Conservation (phyloP, 2,797 vertebrate genomes). For the Sebastes miniatus region DNA sequence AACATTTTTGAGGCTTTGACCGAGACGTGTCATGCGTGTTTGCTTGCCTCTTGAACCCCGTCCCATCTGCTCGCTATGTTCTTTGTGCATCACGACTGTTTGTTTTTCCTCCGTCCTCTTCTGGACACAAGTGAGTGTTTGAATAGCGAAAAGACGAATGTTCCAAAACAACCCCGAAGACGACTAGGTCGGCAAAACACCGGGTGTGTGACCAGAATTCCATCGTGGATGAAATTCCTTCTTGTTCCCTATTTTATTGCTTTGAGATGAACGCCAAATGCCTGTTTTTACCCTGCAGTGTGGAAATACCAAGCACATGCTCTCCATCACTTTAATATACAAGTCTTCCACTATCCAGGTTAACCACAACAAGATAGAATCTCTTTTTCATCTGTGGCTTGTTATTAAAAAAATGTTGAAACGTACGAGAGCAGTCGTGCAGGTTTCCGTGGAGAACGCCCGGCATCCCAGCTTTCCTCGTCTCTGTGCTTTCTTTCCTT, state of each 20-base stretch:
- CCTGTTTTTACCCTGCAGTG: slow-evolving; percentile 41
- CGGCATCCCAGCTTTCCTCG: neutral
- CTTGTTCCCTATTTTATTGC: slow-evolving; percentile 34
- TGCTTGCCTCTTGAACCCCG: neutral
- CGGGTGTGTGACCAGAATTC: slow-evolving; percentile 22
- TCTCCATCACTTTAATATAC: slow-evolving; percentile 16
- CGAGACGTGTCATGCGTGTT: slow-evolving; percentile 8
- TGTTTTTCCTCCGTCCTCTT: slow-evolving; percentile 38
- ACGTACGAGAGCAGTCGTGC: neutral
- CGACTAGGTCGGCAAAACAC: neutral
- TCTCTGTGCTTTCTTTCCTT: neutral
- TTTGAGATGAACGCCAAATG: slow-evolving; percentile 31
- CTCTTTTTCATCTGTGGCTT: slow-evolving; percentile 30
- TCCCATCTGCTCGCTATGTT: slow-evolving; percentile 16
- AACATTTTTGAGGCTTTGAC: neutral
- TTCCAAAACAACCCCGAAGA: slow-evolving; percentile 58
- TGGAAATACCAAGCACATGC: slow-evolving; percentile 47
- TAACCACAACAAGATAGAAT: slow-evolving; percentile 29
- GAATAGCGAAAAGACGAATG: slow-evolving; percentile 19
- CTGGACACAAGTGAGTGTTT: slow-evolving; percentile 26
- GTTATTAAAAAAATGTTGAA: slow-evolving; percentile 25
- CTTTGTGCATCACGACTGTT: slow-evolving; percentile 29
- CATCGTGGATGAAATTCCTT: slow-evolving; percentile 25
- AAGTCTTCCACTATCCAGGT: slow-evolving; percentile 27
- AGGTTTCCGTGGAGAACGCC: slow-evolving; percentile 12